Base-by-base conservation (phyloP, 37 sponge, comb jelly and placozoan genomes). In the Tethya wilhelma region DNA sequence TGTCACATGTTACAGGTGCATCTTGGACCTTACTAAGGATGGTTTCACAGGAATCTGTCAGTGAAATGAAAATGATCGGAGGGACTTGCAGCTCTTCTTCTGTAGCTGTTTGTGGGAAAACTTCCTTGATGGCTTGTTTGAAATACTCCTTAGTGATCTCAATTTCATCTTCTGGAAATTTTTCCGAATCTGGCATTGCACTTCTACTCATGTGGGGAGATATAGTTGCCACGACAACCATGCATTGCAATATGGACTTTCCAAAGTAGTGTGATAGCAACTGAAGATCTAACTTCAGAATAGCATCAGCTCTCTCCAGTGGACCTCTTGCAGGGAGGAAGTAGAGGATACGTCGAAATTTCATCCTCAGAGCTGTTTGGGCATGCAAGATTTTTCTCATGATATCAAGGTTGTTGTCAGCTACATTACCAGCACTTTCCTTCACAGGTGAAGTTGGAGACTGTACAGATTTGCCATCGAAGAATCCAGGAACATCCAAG, bases 191-290 rank as follows among this genome's bases (percentile, higher is more conserved):
- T 44, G 31, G 7, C 20, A 30, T 31, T n/a, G 20, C 7, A 23
- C 11, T 33, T 17, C 2, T 32, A 75, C 40, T 58, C 5, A 25
- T 36, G 11, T 42, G 32, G 8, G 38, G 22, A 22, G 32, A 25
- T 2, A 59, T 22, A 36, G 84, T 84, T 7, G 70, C 70, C 3
- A 84, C 84, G 58, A 75, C 60, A 12, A 84, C 70, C 77, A 84
- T 84, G 46, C 37, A 41, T 5, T 75, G 44, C 38, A 84, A 84
- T 36, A 84, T 76, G 55, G 37, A 20, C 28, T 17, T 25, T 20
- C 77, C 84, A 67, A 84, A 84, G 25, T 30, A 38, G 42, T 49
- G 1, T 1, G 56, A 23, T 36, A 84, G 25, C 11, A 62, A n/a
- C 26, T 67, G 2, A 26, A 84, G 36, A 17, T 84, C 73, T 9